phyloP scores from a whole-genome alignment of 1,140 invertebrate species.

The Conus ventricosus region DNA sequence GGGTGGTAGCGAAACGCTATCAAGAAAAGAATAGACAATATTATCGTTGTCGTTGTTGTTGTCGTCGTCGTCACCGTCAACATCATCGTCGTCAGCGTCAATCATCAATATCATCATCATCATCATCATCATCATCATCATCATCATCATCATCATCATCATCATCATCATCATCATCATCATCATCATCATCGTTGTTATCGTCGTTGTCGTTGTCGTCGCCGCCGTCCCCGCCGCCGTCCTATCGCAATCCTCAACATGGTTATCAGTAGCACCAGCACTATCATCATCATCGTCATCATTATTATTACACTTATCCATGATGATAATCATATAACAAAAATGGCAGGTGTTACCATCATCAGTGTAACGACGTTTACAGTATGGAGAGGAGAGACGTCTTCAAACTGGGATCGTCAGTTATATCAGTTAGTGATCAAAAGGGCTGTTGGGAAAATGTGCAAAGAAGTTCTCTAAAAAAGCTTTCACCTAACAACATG shows the following conservation, averaged over 20 bases:
- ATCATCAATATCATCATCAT: neutral
- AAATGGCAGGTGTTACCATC: slow-evolving; percentile 1
- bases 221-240: neutral
- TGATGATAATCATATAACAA: too few species aligned
- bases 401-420: too few species aligned
- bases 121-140: slow-evolving; percentile 4
- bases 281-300: slow-evolving; percentile 16
- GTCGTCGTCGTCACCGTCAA: neutral
- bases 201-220: neutral
- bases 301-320: neutral
- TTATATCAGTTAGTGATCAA: too few species aligned
- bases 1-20: too few species aligned
- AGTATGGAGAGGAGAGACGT: too few species aligned
- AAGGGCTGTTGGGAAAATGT: too few species aligned
- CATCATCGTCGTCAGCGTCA: too few species aligned
- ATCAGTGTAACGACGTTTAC: neutral
- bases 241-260: neutral
- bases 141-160: neutral
- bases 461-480: too few species aligned
- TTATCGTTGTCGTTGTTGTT: too few species aligned
- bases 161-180: neutral
- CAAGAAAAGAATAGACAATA: too few species aligned
- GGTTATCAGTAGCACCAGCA: slow-evolving; percentile 2
- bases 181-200: neutral
- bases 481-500: too few species aligned